Conservation (phyloP, 1,140 invertebrate genomes). For the Lordiphosa clarofinis region DNA sequence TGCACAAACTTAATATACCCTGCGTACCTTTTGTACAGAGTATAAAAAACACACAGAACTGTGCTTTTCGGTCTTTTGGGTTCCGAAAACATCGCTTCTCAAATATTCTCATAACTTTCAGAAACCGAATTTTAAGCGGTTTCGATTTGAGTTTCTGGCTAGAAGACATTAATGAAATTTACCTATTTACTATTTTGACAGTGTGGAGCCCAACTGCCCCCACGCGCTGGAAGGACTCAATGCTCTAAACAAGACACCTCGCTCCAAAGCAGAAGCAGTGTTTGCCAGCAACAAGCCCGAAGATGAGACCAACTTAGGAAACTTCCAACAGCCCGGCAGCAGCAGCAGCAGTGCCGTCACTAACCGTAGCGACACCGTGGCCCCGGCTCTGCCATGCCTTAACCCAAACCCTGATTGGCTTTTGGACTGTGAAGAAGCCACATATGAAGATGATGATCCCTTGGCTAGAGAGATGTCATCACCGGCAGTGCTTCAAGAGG, state of each 20-base stretch:
- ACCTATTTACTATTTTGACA: slow-evolving; percentile 9
- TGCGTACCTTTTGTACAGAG: too few relatives aligned
- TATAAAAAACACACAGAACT: too few relatives aligned
- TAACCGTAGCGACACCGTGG: too few relatives aligned
- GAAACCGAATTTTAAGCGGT: too few relatives aligned
- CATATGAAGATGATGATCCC: slow-evolving; percentile 29
- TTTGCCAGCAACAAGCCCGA: background rate
- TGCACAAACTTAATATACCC: too few relatives aligned
- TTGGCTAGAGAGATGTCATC: slow-evolving; percentile 41
- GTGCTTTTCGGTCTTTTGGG: too few relatives aligned
- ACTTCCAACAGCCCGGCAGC: background rate
- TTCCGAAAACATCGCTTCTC: too few relatives aligned
- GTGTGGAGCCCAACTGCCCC: slow-evolving; percentile 52
- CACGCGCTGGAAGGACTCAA: slow-evolving; percentile 58
- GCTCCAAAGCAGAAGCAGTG: slow-evolving; percentile 12
- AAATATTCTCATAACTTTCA: too few relatives aligned
- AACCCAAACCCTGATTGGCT: slow-evolving; percentile 53
- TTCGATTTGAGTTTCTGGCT: too few relatives aligned
- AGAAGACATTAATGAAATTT: too few relatives aligned
- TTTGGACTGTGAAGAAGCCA: slow-evolving; percentile 52
- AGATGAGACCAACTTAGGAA: too few relatives aligned
- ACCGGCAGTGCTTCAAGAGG: slow-evolving; percentile 31
- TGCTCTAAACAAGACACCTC: slow-evolving; percentile 37
- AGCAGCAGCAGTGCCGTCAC: background rate
- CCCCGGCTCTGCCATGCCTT: slow-evolving; percentile 10